Evolutionary conservation across 1,140 invertebrate genomes (phyloP).

Genomic region (Melitaea cinxia): DNA sequence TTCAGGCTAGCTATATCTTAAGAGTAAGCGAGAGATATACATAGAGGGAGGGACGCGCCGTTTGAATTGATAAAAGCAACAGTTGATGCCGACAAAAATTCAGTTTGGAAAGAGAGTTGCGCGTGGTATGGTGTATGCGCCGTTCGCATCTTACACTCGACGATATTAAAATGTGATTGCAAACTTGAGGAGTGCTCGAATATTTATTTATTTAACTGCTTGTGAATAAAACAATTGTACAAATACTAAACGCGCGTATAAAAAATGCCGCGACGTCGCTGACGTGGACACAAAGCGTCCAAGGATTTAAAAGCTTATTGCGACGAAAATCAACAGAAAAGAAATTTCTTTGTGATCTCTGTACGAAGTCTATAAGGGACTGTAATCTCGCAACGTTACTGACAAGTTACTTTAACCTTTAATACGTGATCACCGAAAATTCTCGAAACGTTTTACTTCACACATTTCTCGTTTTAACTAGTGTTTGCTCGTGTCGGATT

Average conservation of each 20-base stretch:
- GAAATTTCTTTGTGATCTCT: conserved; percentile 67
- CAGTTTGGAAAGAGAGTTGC: conserved; percentile 65
- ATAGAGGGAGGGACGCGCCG: conserved; percentile 57
- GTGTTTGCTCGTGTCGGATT: conserved; percentile 61
- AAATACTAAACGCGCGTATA: conserved; percentile 40
- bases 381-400: conserved; percentile 41
- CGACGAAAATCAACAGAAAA: conserved; percentile 69
- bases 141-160: conserved; percentile 43
- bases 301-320: conserved; percentile 74
- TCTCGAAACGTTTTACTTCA: conserved; percentile 60
- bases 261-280: conserved; percentile 48
- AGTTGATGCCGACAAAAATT: conserved; percentile 70
- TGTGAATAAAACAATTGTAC: conserved; percentile 42
- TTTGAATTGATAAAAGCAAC: conserved; percentile 79
- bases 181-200: conserved; percentile 62
- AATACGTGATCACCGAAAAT: conserved; percentile 73
- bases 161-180: conserved; percentile 73
- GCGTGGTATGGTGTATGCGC: conserved; percentile 46
- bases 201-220: conserved; percentile 51
- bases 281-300: conserved; percentile 71
- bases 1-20: conserved; percentile 31
- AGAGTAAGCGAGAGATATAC: conserved; percentile 56
- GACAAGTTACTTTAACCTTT: conserved; percentile 35
- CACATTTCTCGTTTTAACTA: conserved; percentile 46
- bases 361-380: conserved; percentile 43